Percentiles rank a stretch among this genome's conserved stretches.
phyloP scores from a whole-genome alignment of 2,888 invertebrate genomes.

The Mesochorus sp. region DNA sequence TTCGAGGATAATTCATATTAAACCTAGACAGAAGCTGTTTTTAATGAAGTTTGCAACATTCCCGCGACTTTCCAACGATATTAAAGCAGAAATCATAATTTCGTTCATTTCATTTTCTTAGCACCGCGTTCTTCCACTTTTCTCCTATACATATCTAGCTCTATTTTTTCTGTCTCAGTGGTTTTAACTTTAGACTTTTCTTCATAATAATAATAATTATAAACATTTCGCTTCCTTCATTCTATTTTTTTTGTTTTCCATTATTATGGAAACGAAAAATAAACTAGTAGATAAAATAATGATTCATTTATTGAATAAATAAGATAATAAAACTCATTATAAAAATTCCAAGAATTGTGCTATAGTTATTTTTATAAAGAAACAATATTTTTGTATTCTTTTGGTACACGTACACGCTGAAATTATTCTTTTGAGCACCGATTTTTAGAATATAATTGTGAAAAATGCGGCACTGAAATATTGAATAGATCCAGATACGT shows the following conservation, averaged over 20 bases:
- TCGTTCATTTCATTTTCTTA: background rate
- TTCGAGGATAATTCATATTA: conserved; percentile 3
- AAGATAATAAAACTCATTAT: background rate
- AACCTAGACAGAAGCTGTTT: conserved; percentile 11
- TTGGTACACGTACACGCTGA: background rate
- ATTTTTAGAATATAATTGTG: background rate
- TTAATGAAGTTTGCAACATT: conserved; percentile 35
- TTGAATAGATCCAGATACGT: conserved; percentile 1
- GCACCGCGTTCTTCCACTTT: background rate
- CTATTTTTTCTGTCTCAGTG: background rate
- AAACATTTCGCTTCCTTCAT: background rate
- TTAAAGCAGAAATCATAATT: background rate
- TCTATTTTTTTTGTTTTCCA: background rate
- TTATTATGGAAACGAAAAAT: background rate
- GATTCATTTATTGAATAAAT: background rate
- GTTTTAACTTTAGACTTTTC: background rate
- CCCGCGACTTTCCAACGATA: conserved; percentile 26
- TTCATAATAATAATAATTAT: too few relatives aligned
- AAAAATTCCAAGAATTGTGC: background rate
- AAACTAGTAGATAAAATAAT: background rate
- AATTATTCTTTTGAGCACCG: background rate
- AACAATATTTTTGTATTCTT: background rate
- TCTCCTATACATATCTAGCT: too few relatives aligned
- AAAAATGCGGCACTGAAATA: background rate
- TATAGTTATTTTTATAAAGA: background rate